Conservation (phyloP, 2,888 invertebrate species). For the Apamea epomidion region DNA sequence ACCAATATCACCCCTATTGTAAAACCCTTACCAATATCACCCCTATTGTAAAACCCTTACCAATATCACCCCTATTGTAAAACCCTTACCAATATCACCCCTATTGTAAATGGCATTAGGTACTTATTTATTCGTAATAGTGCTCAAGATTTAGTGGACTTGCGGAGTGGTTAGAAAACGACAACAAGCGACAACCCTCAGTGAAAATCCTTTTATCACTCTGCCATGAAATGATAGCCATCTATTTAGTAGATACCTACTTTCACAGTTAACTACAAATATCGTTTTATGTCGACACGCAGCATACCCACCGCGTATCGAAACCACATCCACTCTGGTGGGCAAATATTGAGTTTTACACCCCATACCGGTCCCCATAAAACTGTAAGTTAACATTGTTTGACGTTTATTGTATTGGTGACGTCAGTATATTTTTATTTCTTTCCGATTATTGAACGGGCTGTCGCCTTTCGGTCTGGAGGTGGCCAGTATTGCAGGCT, state of each 20-base stretch:
- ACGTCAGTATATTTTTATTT: conserved; percentile 44
- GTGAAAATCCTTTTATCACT: conserved; percentile 2
- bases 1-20: not conserved
- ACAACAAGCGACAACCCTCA: conserved; percentile 17
- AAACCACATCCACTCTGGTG: conserved; percentile 36
- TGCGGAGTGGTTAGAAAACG: not conserved
- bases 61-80: not conserved
- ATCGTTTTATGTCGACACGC: conserved; percentile 35
- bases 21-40: not conserved
- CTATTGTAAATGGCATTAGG: not conserved
- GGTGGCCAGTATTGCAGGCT: not conserved
- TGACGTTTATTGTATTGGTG: conserved; percentile 49
- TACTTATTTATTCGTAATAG: not conserved
- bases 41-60: no score
- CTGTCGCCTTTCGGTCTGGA: conserved; percentile 18
- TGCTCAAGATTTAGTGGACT: not conserved
- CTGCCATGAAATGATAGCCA: not conserved
- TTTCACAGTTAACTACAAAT: conserved; percentile 25
- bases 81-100: not conserved
- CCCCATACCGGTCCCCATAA: conserved; percentile 43
- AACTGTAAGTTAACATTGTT: conserved; percentile 41
- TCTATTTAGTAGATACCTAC: conserved; percentile 24
- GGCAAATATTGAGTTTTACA: conserved; percentile 55
- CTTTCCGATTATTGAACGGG: conserved; percentile 2
- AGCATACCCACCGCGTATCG: conserved; percentile 35